A percentile compares a stretch with the other conserved stretches of the same genome.
Conservation (phyloP, 2,888 invertebrate genomes). For the Auanema freiburgensis region DNA sequence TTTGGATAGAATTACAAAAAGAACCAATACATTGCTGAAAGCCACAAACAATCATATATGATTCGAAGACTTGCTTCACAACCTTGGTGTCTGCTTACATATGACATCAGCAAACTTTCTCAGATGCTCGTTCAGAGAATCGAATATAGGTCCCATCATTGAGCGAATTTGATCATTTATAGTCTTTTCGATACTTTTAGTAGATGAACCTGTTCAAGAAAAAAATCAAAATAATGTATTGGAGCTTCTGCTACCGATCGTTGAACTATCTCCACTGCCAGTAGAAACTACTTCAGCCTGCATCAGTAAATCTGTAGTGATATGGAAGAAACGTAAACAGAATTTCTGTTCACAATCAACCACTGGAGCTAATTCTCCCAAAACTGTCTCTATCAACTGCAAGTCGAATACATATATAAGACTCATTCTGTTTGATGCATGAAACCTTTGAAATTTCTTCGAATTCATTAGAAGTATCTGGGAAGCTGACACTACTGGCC, state of each 20-base stretch:
- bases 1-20: conserved; percentile 85
- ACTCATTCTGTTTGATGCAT: too few relatives aligned
- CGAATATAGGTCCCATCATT: conserved; percentile 87
- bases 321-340: conserved; percentile 86
- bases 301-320: conserved; percentile 70
- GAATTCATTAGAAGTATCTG: neutral
- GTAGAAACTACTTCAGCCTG: conserved; percentile 51
- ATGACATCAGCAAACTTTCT: conserved; percentile 82
- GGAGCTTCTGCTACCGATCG: conserved; percentile 19
- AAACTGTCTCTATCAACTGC: conserved; percentile 78
- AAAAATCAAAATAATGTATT: neutral
- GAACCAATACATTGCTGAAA: conserved; percentile 86
- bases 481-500: neutral
- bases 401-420: conserved; percentile 4
- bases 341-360: conserved; percentile 93
- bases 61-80: neutral
- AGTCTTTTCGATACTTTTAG: conserved; percentile 54
- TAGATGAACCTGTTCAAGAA: conserved; percentile 8
- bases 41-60: conserved; percentile 23
- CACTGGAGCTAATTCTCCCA: conserved; percentile 85
- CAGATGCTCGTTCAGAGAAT: conserved; percentile 82
- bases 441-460: conserved; percentile 10
- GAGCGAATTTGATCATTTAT: conserved; percentile 67
- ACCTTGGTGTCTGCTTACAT: conserved; percentile 65
- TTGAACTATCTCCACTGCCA: conserved; percentile 47